phyloP scores from a whole-genome alignment of 1,140 invertebrate genomes.

The Oedothorax gibbosus region DNA sequence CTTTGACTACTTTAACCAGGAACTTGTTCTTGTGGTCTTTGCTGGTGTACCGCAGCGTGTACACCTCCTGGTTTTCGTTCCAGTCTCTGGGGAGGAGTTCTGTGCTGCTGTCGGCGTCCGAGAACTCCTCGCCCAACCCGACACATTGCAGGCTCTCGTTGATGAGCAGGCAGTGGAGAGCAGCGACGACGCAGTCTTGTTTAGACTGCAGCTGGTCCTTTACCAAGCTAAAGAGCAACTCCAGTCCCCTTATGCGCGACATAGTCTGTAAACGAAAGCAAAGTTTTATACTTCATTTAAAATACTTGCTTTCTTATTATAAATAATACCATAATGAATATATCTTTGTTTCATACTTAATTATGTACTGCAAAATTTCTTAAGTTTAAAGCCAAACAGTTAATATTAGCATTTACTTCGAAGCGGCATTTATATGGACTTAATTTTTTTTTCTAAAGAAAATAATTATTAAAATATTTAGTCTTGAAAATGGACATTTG shows the following conservation, averaged over 20 bases:
- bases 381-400: no score
- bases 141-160: constrained; percentile 41
- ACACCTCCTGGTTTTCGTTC: constrained; percentile 47
- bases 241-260: constrained; percentile 39
- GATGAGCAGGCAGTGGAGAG: constrained; percentile 40
- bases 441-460: no score
- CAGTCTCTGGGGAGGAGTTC: constrained; percentile 40
- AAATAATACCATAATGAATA: no score
- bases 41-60: constrained; percentile 33
- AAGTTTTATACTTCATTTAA: no score
- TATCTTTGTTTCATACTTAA: no score
- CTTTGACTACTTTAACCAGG: constrained; percentile 41
- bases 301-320: no score
- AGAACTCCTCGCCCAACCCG: constrained; percentile 29
- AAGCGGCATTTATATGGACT: no score
- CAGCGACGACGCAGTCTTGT: constrained; percentile 39
- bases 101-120: not conserved
- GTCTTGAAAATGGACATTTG: no score
- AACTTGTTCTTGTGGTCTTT: not conserved
- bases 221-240: constrained; percentile 29
- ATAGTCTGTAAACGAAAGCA: constrained; percentile 29
- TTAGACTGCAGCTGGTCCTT: constrained; percentile 22
- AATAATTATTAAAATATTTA: no score
- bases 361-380: no score
- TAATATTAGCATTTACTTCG: no score